Evolutionary conservation across 1,140 invertebrate species (phyloP), one percentile per base, ranked within the genome.

Genomic region (Theocolax elegans): DNA sequence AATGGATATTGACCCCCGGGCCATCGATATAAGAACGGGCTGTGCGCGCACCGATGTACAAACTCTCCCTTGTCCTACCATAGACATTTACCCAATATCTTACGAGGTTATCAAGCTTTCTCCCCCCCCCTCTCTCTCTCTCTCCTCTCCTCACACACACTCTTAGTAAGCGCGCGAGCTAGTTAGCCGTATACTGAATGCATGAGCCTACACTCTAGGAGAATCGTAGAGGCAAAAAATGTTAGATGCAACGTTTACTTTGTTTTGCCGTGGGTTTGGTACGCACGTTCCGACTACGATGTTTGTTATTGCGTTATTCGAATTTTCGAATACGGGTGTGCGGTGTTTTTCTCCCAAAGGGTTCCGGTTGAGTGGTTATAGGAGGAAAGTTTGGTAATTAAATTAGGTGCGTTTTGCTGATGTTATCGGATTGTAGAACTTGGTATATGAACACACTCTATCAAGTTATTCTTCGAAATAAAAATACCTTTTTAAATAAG

Each of bases 11-110:
- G 42, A 8, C 31, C 35, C 17, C 27, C 2, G 59, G n/a, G 15
- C 1, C 6, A 19, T 27, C 19, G 31, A 17, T 3, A 17, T 13
- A 7, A 42, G 21, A 48, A 58, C 58, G 51, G 66, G 51, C 49
- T 21, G 15, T 19, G 29, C 13, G 25, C 8, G 49, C 63, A 25
- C 19, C 48, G 62, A 27, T 53, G 25, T 19, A 54, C 21, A n/a
- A 25, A 23, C 15, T 23, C 29, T 19, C 38, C n/a, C n/a, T n/a
- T n/a, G 31, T 0, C 19, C 12, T 4, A 2, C 12, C 40, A 40
- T 29, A 48, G 54, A 68, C 44, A 40, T 51, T 42, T 23, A 35
- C 54, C 51, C 66, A 29, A 68, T 68, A 68, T 60, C 66, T 68
- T 60, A 60, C 1, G 27, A 19, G 66, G 54, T 68, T 68, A 42